Base-by-base conservation (phyloP, 2,797 vertebrate genomes). In the Anisognathus igniventris region DNA sequence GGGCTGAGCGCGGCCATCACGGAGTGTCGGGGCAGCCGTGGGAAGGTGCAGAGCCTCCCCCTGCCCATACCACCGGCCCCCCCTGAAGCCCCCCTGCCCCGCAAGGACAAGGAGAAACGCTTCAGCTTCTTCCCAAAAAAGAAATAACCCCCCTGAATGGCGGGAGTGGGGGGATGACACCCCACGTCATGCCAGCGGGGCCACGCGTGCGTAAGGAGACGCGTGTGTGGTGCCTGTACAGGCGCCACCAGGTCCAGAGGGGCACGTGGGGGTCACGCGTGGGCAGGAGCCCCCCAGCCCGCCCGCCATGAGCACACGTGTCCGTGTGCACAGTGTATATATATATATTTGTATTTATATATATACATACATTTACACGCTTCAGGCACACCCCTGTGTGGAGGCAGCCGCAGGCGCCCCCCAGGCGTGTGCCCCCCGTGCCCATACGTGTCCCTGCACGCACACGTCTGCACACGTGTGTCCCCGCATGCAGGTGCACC, bases 101-200 rank as follows among this genome's bases (percentile, higher is more conserved):
- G 99, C 96, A 99, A 99, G 94, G 98, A 98, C 80, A 99, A 99
- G 96, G 99, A 99, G 96, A 99, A 99, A 98, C 99, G 98, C 97
- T 99, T 99, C 96, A 98, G 98, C 95, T 98, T 98, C 96, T 99
- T 99, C 92, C 98, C 99, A 88, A 99, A 99, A 95, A 99, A 99
- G 98, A 99, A 99, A 98, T 99, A 98, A 98, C 86, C 30, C 39
- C 50, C 8, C 6, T 7, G 37, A 14, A 47, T 23, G 53, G 57
- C 0, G 3, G 45, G 7, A 11, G n/a, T 3, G 28, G 2, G 7
- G 12, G 17, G 14, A 39, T 24, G 8, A 83, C 33, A 24, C 57
- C 33, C 61, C 35, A 28, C 3, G 0, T 47, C 61, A 68, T 1
- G 1, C 78, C 48, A 31, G 72, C 3, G 6, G 75, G 33, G 70